Percentiles rank a stretch among this genome's conserved stretches.
phyloP scores from a whole-genome alignment of 2,797 vertebrate species.

The Phrynocephalus guinanensis region DNA sequence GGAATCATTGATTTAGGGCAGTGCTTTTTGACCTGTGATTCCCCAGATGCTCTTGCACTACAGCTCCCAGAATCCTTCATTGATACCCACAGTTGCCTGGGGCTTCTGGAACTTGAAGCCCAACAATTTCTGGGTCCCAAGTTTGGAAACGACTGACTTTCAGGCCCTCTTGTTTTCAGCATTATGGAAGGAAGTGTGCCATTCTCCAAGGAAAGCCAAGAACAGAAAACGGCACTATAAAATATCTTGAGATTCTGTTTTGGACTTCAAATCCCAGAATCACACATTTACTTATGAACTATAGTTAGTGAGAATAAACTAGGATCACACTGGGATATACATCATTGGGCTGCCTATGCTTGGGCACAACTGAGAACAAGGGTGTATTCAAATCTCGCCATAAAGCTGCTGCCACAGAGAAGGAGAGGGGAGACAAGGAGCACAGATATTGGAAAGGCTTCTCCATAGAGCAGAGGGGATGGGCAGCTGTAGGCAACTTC shows the following conservation, averaged over 20 bases:
- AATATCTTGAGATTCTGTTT: too few species aligned
- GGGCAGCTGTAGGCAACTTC: background rate
- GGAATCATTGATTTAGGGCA: background rate
- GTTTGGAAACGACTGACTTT: background rate
- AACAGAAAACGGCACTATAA: background rate
- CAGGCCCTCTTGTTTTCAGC: background rate
- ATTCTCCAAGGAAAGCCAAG: background rate
- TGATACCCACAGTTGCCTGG: too few species aligned
- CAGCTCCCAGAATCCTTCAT: background rate
- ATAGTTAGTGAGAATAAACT: background rate
- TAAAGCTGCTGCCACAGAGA: background rate
- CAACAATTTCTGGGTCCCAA: too few species aligned
- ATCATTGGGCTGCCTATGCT: background rate
- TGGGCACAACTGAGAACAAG: background rate
- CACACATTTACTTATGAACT: background rate
- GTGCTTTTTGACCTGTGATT: background rate
- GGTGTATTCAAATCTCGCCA: background rate
- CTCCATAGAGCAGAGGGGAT: background rate
- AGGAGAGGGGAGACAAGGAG: background rate
- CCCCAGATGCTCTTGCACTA: background rate
- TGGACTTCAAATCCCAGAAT: too few species aligned
- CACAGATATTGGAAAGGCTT: background rate
- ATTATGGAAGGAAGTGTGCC: background rate
- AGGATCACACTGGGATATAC: background rate
- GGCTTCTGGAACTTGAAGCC: too few species aligned